These are phyloP conservation scores for Philhelius pedissequus DNA, from an alignment of 2,888 invertebrate genomes.

Conservation along the genomic window DNA sequence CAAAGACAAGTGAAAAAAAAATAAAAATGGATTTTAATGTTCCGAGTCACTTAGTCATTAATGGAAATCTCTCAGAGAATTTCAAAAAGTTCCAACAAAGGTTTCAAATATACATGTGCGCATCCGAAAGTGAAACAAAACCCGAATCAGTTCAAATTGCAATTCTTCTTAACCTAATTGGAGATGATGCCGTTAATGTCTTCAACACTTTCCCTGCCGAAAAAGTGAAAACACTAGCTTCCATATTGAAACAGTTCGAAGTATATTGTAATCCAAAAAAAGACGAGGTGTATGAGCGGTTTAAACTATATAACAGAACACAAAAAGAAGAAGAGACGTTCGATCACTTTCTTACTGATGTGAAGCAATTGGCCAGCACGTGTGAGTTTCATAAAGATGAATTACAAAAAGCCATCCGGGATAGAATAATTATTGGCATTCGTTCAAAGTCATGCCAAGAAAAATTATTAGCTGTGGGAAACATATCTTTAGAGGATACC, in stretches of 20 bases:
- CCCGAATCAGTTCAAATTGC: too few species aligned
- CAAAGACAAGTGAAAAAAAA: too few species aligned
- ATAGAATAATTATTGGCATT: background rate
- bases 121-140: too few species aligned
- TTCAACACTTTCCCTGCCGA: background rate
- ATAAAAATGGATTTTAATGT: too few species aligned
- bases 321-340: conserved; percentile 8
- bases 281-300: conserved; percentile 1
- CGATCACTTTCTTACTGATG: conserved; percentile 9
- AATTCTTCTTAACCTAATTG: too few species aligned
- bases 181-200: too few species aligned
- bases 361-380: background rate
- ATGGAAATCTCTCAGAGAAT: background rate
- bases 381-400: background rate
- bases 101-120: conserved; percentile 9
- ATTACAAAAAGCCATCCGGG: background rate
- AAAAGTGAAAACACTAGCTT: background rate
- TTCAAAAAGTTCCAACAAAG: conserved; percentile 15
- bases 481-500: background rate
- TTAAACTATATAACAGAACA: background rate
- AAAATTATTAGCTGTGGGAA: background rate
- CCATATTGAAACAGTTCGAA: background rate
- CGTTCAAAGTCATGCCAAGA: background rate
- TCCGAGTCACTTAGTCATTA: background rate
- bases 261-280: background rate